These are phyloP conservation scores for Lasioglossum oenotherae DNA, from an alignment of 2,888 invertebrate genomes.

Conservation along the genomic window DNA sequence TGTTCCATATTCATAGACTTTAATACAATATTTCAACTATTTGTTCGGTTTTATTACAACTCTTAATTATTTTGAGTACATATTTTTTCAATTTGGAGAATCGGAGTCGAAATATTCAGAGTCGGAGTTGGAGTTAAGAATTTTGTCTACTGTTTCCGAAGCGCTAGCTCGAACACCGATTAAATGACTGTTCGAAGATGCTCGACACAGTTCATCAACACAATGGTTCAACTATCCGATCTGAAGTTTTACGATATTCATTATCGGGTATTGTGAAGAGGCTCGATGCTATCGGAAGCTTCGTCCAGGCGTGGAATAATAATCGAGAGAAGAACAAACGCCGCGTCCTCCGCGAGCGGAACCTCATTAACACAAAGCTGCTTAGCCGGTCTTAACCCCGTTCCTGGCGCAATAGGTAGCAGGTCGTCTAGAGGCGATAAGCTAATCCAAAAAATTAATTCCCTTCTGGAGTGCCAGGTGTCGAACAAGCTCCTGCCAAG, in stretches of 20 bases:
- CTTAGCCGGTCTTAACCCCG: slow-evolving; percentile 79
- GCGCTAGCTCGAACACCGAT: background rate
- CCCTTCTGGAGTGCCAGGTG: slow-evolving; percentile 79
- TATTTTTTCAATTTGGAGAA: too few species aligned
- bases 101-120: too few species aligned
- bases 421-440: slow-evolving; percentile 76
- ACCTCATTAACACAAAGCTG: slow-evolving; percentile 78
- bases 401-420: slow-evolving; percentile 74
- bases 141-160: too few species aligned
- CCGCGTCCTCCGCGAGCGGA: slow-evolving; percentile 64
- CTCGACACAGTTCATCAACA: background rate
- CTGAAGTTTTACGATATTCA: background rate
- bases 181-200: background rate
- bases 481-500: slow-evolving; percentile 66
- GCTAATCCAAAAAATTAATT: slow-evolving; percentile 84
- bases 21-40: too few species aligned
- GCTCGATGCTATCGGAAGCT: slow-evolving; percentile 59
- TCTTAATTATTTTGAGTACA: too few species aligned
- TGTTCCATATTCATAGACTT: too few species aligned
- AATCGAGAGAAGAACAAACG: slow-evolving; percentile 49
- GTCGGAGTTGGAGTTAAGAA: too few species aligned
- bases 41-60: too few species aligned
- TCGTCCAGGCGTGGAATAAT: slow-evolving; percentile 54
- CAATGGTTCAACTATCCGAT: background rate
- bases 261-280: slow-evolving; percentile 26